A percentile compares a stretch with the other conserved stretches of the same genome.
Conservation (phyloP, 2,888 invertebrate genomes). For the Druceiella hillmani region DNA sequence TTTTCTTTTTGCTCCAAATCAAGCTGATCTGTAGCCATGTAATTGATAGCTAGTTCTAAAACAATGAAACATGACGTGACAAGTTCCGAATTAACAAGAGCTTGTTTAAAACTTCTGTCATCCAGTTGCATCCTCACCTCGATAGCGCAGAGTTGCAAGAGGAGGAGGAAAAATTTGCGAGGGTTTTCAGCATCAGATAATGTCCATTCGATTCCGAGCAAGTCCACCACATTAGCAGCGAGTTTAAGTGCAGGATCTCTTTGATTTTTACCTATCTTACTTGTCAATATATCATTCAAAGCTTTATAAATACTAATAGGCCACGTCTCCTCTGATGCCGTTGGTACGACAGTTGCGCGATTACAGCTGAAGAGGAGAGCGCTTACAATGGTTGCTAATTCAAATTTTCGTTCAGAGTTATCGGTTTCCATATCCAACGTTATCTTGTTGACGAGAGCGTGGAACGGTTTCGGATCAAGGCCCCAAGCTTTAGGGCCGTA, state of each 20-base stretch:
- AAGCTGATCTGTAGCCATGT: conserved; percentile 73
- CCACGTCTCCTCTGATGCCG: conserved; percentile 71
- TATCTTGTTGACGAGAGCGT: conserved; percentile 76
- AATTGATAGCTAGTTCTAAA: conserved; percentile 72
- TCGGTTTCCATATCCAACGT: conserved; percentile 85
- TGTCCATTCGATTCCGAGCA: conserved; percentile 82
- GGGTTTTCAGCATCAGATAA: conserved; percentile 73
- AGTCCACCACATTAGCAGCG: conserved; percentile 72
- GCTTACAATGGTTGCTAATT: conserved; percentile 74
- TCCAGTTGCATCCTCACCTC: conserved; percentile 94
- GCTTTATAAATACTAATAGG: conserved; percentile 77
- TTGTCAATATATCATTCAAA: conserved; percentile 75
- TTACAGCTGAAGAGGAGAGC: conserved; percentile 70
- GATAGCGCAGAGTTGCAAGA: conserved; percentile 83
- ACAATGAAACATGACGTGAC: conserved; percentile 80
- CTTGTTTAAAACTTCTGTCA: conserved; percentile 75
- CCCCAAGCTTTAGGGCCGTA: conserved; percentile 75
- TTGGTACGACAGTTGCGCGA: conserved; percentile 57
- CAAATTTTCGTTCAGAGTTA: conserved; percentile 84
- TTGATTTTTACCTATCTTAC: conserved; percentile 82
- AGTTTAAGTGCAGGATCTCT: conserved; percentile 84
- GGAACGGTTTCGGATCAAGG: conserved; percentile 71
- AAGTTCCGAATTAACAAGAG: conserved; percentile 68
- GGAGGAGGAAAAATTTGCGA: conserved; percentile 74
- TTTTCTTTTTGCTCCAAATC: conserved; percentile 88